A percentile compares a stretch with the other conserved stretches of the same genome.
phyloP scores from a whole-genome alignment of 2,888 invertebrate genomes.

The Spodoptera exigua region DNA sequence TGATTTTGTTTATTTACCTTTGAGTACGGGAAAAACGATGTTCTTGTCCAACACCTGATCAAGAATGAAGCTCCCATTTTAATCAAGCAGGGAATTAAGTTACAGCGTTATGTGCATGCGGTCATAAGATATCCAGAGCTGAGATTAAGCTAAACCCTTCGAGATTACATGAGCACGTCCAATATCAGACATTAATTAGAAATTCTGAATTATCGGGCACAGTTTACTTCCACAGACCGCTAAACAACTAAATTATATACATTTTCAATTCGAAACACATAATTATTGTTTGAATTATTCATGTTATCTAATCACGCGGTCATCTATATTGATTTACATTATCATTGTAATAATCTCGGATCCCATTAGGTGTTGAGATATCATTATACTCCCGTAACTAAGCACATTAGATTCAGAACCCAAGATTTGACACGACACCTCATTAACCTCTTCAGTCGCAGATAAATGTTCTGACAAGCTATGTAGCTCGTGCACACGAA shows the following conservation, averaged over 20 bases:
- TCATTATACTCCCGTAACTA: too few relatives aligned
- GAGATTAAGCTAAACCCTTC: conserved; percentile 31
- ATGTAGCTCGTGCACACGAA: conserved; percentile 61
- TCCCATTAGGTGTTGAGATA: conserved; percentile 27
- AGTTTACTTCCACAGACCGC: not conserved
- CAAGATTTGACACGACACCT: conserved; percentile 50
- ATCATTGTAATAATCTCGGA: conserved; percentile 1
- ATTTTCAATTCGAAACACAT: conserved; percentile 6
- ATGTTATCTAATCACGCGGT: conserved; percentile 34
- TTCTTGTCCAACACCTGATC: conserved; percentile 1
- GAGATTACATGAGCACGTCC: conserved; percentile 37
- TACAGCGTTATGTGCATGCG: not conserved
- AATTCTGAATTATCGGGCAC: conserved; percentile 7
- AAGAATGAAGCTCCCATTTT: not conserved
- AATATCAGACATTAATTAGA: conserved; percentile 40
- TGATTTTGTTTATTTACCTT: conserved; percentile 1
- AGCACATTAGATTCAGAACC: conserved; percentile 37
- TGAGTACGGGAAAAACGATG: not conserved
- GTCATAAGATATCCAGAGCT: conserved; percentile 13
- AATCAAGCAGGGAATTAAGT: not conserved
- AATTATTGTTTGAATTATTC: conserved; percentile 28
- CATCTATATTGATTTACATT: conserved; percentile 24
- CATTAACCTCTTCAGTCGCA: conserved; percentile 54
- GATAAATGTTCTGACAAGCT: conserved; percentile 67
- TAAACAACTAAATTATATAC: not conserved